Conservation (phyloP, 2,113 vertebrate genomes). For the Cervus canadensis region DNA sequence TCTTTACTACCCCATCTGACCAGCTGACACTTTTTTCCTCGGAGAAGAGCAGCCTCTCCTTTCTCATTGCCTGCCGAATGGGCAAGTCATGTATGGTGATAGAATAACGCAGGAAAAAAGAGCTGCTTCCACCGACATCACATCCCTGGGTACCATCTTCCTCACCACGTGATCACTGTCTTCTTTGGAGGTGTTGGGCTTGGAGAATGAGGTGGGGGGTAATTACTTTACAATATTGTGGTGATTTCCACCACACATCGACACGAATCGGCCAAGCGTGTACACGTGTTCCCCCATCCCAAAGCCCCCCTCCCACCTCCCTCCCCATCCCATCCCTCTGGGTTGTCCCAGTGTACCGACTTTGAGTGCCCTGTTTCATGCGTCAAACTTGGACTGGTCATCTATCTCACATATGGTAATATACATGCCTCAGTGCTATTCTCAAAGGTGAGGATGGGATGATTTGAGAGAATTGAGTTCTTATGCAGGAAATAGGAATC, state of each 20-base stretch:
- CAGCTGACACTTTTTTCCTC: background rate
- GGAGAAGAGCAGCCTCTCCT: background rate
- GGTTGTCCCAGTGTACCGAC: background rate
- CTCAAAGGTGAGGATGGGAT: background rate
- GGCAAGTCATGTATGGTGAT: background rate
- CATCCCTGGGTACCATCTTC: background rate
- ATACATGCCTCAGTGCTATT: background rate
- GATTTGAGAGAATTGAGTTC: background rate
- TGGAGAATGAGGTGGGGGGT: background rate
- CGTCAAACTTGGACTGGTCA: background rate
- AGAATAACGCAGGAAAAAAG: background rate
- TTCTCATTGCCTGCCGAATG: background rate
- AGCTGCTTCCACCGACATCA: background rate
- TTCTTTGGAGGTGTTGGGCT: background rate
- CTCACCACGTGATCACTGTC: background rate
- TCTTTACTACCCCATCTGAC: background rate
- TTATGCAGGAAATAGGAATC: background rate
- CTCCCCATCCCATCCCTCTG: background rate
- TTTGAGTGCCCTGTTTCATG: background rate
- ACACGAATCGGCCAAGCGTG: background rate
- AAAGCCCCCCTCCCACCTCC: background rate
- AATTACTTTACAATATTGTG: background rate
- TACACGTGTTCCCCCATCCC: background rate
- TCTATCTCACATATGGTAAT: background rate
- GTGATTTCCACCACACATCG: background rate